Evolutionary conservation across 2,113 vertebrate genomes (phyloP).

Genomic region (Callospermophilus lateralis): DNA sequence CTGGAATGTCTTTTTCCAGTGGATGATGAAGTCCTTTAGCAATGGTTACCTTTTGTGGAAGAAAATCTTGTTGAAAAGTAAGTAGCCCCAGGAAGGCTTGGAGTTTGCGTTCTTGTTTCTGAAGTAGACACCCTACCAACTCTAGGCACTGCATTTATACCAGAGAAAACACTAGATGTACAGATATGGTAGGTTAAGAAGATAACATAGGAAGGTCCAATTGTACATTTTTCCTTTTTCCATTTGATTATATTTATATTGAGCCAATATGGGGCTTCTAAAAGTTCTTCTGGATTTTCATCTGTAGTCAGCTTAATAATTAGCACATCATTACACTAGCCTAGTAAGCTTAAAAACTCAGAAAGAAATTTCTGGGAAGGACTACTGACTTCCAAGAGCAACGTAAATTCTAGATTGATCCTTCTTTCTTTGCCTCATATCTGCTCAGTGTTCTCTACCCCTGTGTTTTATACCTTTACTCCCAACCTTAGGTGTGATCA

Average conservation of each 20-base stretch:
- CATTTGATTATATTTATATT: not conserved
- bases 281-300: not conserved
- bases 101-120: slow-evolving; percentile 44
- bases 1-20: slow-evolving; percentile 76
- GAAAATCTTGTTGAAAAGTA: slow-evolving; percentile 70
- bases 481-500: not conserved
- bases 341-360: not conserved
- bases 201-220: not conserved
- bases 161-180: not conserved
- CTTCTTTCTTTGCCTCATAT: not conserved
- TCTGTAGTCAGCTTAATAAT: not conserved
- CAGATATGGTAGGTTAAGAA: not conserved
- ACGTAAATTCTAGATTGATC: not conserved
- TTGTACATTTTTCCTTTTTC: not conserved
- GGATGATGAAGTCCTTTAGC: slow-evolving; percentile 59
- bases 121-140: not conserved
- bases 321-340: not conserved
- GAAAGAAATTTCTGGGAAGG: not conserved
- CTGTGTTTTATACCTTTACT: not conserved
- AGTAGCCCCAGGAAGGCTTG: not conserved
- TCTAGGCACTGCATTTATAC: not conserved
- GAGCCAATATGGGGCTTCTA: not conserved
- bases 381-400: slow-evolving; percentile 7
- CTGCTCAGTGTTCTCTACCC: not conserved
- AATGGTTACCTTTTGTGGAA: slow-evolving; percentile 77